These are phyloP conservation scores for Helicoverpa assulta DNA, from an alignment of 2,888 invertebrate species.

Conservation along the genomic window DNA sequence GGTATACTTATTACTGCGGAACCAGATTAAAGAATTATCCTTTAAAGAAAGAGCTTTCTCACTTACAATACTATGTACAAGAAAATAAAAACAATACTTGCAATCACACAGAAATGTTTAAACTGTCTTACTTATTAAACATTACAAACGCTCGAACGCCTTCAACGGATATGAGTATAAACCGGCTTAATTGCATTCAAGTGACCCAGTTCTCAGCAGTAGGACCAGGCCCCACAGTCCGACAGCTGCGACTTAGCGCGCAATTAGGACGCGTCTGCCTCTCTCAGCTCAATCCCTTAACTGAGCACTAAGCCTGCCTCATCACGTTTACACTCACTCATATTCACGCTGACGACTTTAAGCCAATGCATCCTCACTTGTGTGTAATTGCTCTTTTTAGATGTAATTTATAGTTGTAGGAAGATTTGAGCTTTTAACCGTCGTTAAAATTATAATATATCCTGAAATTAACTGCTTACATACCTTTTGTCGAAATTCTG, in stretches of 20 bases:
- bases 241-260: conserved; percentile 1
- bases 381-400: not conserved
- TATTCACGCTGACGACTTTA: not conserved
- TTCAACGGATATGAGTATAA: conserved; percentile 1
- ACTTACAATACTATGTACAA: too few relatives aligned
- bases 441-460: too few relatives aligned
- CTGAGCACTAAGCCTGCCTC: not conserved
- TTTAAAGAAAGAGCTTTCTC: too few relatives aligned
- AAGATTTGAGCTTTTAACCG: too few relatives aligned
- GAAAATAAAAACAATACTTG: too few relatives aligned
- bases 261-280: not conserved
- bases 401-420: too few relatives aligned
- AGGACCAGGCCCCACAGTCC: not conserved
- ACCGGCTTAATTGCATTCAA: conserved; percentile 1
- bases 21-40: too few relatives aligned
- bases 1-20: too few relatives aligned
- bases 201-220: not conserved
- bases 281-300: conserved; percentile 1
- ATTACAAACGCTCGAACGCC: not conserved
- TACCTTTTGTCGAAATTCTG: too few relatives aligned
- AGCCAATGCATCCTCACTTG: not conserved
- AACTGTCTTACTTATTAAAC: not conserved
- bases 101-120: too few relatives aligned
- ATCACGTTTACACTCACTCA: conserved; percentile 1
- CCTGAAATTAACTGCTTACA: too few relatives aligned